Evolutionary conservation across 2,797 vertebrate species (phyloP).

Genomic region (Pempheris klunzingeri): DNA sequence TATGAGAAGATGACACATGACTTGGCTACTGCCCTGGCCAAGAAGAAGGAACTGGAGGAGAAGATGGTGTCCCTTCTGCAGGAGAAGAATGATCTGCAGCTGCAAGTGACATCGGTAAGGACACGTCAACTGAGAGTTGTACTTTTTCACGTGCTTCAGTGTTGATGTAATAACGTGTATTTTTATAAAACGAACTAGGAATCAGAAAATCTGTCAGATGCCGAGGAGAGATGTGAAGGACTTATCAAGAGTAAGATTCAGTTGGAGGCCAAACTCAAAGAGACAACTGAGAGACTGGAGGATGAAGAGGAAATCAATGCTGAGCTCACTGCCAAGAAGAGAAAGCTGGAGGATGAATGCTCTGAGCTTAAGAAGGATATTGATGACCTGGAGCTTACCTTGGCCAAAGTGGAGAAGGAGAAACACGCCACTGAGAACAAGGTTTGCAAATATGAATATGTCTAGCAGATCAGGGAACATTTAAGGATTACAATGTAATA

Average conservation of each 20-base stretch:
- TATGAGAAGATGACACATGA: slow-evolving; percentile 65
- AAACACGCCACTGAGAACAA: slow-evolving; percentile 93
- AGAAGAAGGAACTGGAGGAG: slow-evolving; percentile 91
- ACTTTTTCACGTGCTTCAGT: not conserved
- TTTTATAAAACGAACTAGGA: slow-evolving; percentile 76
- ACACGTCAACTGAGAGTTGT: not conserved
- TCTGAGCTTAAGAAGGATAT: slow-evolving; percentile 93
- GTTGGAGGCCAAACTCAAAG: slow-evolving; percentile 91
- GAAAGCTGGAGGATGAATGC: slow-evolving; percentile 91
- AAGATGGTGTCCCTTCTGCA: slow-evolving; percentile 91
- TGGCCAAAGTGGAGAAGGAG: slow-evolving; percentile 92
- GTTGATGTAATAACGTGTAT: not conserved
- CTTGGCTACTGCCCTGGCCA: slow-evolving; percentile 87
- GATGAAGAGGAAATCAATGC: slow-evolving; percentile 89
- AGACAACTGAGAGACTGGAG: slow-evolving; percentile 89
- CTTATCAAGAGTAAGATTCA: slow-evolving; percentile 93
- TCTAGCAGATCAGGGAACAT: not conserved
- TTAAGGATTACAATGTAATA: not conserved
- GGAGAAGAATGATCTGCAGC: slow-evolving; percentile 92
- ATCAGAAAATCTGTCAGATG: slow-evolving; percentile 87
- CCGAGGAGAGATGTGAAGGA: slow-evolving; percentile 92
- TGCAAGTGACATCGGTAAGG: slow-evolving; percentile 91
- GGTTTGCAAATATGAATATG: slow-evolving; percentile 74
- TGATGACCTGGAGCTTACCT: slow-evolving; percentile 90
- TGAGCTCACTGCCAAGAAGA: slow-evolving; percentile 89